These are phyloP conservation scores for Drosophila tsacasi DNA, from an alignment of 1,140 invertebrate genomes.

Conservation along the genomic window DNA sequence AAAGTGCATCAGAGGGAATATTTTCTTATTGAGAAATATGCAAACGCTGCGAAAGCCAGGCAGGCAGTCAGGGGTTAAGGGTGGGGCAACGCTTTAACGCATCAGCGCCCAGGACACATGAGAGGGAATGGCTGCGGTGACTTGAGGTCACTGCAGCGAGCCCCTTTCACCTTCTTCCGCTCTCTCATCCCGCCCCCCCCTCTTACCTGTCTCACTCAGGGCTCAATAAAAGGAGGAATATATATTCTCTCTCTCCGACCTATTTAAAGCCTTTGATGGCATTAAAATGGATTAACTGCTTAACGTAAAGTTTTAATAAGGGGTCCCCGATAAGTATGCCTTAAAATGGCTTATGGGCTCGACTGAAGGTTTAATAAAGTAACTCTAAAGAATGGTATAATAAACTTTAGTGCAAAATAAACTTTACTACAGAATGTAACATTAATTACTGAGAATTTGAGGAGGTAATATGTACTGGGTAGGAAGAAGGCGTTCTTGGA, in stretches of 20 bases:
- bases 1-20: conserved; percentile 56
- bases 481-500: background rate
- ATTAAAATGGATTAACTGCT: conserved; percentile 29
- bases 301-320: conserved; percentile 15
- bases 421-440: background rate
- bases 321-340: conserved; percentile 8
- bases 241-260: background rate
- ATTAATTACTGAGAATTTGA: background rate
- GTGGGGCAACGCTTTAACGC: conserved; percentile 41
- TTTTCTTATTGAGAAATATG: conserved; percentile 74
- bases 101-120: conserved; percentile 19
- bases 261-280: conserved; percentile 7
- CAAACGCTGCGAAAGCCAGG: conserved; percentile 52
- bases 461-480: accelerated
- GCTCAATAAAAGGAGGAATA: background rate
- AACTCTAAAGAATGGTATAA: background rate
- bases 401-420: conserved; percentile 13
- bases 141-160: conserved; percentile 11
- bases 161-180: background rate
- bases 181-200: too few species aligned
- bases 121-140: background rate
- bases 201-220: background rate
- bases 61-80: conserved; percentile 2
- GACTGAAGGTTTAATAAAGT: conserved; percentile 8
- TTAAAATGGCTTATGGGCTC: conserved; percentile 6